phyloP scores from a whole-genome alignment of 2,888 invertebrate species.

The Sialis fuliginosa region DNA sequence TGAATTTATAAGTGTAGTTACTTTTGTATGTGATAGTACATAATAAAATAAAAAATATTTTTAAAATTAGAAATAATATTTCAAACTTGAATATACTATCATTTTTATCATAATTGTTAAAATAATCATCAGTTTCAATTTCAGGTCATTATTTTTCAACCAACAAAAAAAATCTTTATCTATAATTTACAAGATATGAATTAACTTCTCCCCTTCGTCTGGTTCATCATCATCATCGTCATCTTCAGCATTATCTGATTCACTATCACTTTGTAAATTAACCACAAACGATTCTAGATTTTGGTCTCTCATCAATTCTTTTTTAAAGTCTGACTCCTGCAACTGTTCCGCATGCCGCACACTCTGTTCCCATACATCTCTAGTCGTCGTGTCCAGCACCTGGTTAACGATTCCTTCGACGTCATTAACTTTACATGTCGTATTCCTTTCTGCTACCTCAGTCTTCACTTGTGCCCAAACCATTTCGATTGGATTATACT shows the following conservation, averaged over 20 bases:
- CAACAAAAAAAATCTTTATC: neutral
- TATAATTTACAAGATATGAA: slow-evolving; percentile 1
- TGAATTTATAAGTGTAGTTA: too few species aligned
- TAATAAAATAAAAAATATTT: too few species aligned
- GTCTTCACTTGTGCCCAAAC: slow-evolving; percentile 4
- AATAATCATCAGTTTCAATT: neutral
- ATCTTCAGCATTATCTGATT: slow-evolving; percentile 2
- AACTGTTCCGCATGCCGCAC: slow-evolving; percentile 4
- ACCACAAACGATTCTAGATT: slow-evolving; percentile 4
- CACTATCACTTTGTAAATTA: slow-evolving; percentile 5
- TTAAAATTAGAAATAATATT: too few species aligned
- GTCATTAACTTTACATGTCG: slow-evolving; percentile 1
- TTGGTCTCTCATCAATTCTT: slow-evolving; percentile 3
- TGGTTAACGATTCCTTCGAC: slow-evolving; percentile 3
- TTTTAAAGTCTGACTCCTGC: slow-evolving; percentile 3
- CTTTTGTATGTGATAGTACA: too few species aligned
- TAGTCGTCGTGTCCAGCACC: slow-evolving; percentile 1
- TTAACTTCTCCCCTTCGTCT: neutral
- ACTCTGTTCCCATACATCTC: slow-evolving; percentile 5
- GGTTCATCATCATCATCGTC: neutral
- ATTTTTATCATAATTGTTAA: too few species aligned
- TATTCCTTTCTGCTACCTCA: slow-evolving; percentile 2
- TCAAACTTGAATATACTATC: too few species aligned
- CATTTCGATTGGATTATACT: slow-evolving; percentile 14
- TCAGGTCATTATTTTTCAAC: neutral